These are phyloP conservation scores for Galagoides demidoff DNA, from an alignment of 2,797 vertebrate species.

Conservation along the genomic window DNA sequence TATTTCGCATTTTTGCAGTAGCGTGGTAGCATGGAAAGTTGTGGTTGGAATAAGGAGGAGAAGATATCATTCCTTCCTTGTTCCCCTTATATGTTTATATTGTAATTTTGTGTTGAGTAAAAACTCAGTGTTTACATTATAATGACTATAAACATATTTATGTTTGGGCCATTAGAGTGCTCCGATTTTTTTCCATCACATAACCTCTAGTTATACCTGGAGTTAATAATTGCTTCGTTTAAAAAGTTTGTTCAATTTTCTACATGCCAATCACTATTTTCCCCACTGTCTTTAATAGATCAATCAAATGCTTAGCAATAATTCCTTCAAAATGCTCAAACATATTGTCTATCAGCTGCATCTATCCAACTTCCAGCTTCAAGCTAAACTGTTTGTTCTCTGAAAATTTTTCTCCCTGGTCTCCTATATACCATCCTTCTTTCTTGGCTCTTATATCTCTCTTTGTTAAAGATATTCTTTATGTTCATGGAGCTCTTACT, in stretches of 20 bases:
- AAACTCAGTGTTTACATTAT: background rate
- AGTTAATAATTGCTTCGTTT: background rate
- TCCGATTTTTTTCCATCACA: background rate
- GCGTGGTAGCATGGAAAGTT: background rate
- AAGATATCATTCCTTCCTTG: background rate
- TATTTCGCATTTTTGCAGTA: background rate
- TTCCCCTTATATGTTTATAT: background rate
- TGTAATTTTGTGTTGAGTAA: slow-evolving; percentile 9
- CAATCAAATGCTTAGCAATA: background rate
- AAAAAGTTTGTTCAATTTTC: slow-evolving; percentile 18
- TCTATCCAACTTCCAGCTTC: background rate
- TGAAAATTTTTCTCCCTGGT: background rate
- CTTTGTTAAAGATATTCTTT: background rate
- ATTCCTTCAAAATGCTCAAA: background rate
- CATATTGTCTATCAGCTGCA: background rate
- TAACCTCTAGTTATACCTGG: background rate
- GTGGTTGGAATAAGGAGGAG: too few relatives aligned
- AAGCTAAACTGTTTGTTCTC: background rate
- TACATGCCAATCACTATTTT: background rate
- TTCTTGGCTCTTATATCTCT: background rate
- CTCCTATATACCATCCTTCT: background rate
- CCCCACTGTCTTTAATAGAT: background rate
- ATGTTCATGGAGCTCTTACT: background rate
- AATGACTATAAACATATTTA: background rate
- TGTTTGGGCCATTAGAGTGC: background rate